Base-by-base conservation (phyloP, 2,888 invertebrate genomes). In the Pandemis cinnamomeana region DNA sequence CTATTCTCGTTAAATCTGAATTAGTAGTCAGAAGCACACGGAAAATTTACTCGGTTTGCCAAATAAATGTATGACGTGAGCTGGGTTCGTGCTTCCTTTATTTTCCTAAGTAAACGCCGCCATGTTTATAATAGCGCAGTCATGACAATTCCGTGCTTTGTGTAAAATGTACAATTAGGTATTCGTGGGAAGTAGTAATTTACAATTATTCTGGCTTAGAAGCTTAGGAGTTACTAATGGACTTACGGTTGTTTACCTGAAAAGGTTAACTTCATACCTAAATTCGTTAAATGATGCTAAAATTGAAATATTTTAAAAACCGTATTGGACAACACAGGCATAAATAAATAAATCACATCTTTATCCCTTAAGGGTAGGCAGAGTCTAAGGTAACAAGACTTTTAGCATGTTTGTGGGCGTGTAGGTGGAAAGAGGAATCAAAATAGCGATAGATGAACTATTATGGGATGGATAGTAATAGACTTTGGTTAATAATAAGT, bases 31-130 rank as follows among this genome's bases (percentile, higher is more conserved):
- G 51, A 44, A 15, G 15, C 67, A 67, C 36, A 48, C 42, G 11
- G 20, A 60, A 73, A 66, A 66, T 60, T 81, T 85, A 80, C 78
- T 78, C 76, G 71, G 68, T 72, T 76, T 77, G 78, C 82, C 81
- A 87, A 88, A 90, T 86, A 84, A 85, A 89, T 88, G 85, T 80
- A 78, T 83, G 83, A 86, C 88, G 86, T 88, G 87, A 86, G 78
- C 78, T 78, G 69, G 69, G 81, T 80, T 86, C 86, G 86, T 86
- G 88, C 79, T 77, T 82, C 78, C 77, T 82, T 85, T 82, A 82
- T 84, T 85, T 82, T 78, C 75, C 71, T 78, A 78, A 81, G 79
- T 79, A 80, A 80, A 80, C 75, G 71, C 72, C 78, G 78, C 78
- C 78, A 80, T 78, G 79, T 77, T 77, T 78, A 80, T 81, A 80